phyloP scores from a whole-genome alignment of 2,888 invertebrate species.

The Melitaea athalia region DNA sequence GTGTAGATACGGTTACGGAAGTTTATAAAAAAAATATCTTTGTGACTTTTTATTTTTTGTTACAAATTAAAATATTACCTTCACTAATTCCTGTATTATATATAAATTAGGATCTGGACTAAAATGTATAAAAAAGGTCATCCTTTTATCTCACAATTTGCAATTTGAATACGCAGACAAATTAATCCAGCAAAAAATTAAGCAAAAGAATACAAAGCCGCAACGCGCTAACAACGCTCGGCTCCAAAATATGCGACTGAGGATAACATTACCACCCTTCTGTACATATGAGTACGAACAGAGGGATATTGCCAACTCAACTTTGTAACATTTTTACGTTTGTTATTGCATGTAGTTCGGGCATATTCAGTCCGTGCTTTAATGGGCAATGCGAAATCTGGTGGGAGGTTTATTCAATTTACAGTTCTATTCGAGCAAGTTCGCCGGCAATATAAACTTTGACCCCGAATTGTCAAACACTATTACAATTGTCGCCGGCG shows the following conservation, averaged over 20 bases:
- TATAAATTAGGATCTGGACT: constrained; percentile 45
- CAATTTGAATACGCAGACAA: constrained; percentile 80
- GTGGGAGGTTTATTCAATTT: constrained; percentile 36
- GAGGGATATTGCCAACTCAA: constrained; percentile 46
- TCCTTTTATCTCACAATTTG: constrained; percentile 75
- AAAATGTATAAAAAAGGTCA: constrained; percentile 63
- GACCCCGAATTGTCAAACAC: constrained; percentile 39
- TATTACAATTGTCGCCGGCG: constrained; percentile 43
- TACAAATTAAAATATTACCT: constrained; percentile 27
- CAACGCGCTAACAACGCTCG: constrained; percentile 58
- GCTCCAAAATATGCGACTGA: constrained; percentile 66
- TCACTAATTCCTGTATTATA: constrained; percentile 28
- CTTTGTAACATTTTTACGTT: constrained; percentile 48
- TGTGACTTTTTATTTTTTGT: constrained; percentile 21
- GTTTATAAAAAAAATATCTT: too few species aligned
- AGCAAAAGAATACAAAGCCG: constrained; percentile 68
- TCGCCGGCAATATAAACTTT: constrained; percentile 25
- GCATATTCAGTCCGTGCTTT: constrained; percentile 34
- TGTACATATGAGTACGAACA: constrained; percentile 36
- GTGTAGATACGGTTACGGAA: constrained; percentile 44
- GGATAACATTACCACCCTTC: constrained; percentile 54
- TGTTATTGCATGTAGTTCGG: constrained; percentile 39
- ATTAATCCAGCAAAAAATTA: constrained; percentile 76
- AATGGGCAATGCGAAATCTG: constrained; percentile 37
- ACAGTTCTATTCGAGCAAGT: constrained; percentile 34